A percentile compares a stretch with the other conserved stretches of the same genome.
Evolutionary conservation across 2,888 invertebrate species (phyloP).

Genomic region (Aethes cnicana): DNA sequence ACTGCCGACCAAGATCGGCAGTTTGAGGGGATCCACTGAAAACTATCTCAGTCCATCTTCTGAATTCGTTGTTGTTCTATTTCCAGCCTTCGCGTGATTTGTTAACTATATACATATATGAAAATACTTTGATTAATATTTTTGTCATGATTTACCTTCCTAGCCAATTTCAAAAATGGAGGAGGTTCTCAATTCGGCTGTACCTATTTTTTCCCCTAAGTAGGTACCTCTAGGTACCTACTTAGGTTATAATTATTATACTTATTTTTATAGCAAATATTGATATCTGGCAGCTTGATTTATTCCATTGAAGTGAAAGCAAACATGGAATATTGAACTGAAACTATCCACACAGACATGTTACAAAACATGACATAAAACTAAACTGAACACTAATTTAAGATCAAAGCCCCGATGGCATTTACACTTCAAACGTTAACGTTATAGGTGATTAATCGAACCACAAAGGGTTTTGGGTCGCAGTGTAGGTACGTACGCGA

Average conservation of each 20-base stretch:
- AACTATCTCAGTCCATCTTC: conserved; percentile 32
- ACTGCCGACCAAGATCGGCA: conserved; percentile 36
- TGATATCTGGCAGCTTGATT: too few species aligned
- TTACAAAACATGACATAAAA: conserved; percentile 8
- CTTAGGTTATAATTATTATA: too few species aligned
- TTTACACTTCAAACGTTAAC: conserved; percentile 27
- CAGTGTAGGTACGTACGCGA: conserved; percentile 14
- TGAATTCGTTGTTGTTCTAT: conserved; percentile 14
- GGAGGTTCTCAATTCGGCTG: too few species aligned
- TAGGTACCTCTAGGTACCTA: background rate
- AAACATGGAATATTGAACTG: too few species aligned
- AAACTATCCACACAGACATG: conserved; percentile 6
- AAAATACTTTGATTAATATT: too few species aligned
- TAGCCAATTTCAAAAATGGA: too few species aligned
- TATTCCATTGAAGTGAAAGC: too few species aligned
- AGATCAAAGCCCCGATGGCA: conserved; percentile 25
- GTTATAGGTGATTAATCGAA: conserved; percentile 24
- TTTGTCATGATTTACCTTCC: too few species aligned
- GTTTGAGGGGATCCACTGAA: conserved; percentile 30
- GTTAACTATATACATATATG: too few species aligned
- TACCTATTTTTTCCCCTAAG: too few species aligned
- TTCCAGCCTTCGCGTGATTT: background rate
- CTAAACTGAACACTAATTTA: conserved; percentile 15
- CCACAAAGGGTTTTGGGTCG: conserved; percentile 22
- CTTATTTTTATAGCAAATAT: too few species aligned